Conservation (phyloP, 2,888 invertebrate genomes). For the Hyalella azteca region DNA sequence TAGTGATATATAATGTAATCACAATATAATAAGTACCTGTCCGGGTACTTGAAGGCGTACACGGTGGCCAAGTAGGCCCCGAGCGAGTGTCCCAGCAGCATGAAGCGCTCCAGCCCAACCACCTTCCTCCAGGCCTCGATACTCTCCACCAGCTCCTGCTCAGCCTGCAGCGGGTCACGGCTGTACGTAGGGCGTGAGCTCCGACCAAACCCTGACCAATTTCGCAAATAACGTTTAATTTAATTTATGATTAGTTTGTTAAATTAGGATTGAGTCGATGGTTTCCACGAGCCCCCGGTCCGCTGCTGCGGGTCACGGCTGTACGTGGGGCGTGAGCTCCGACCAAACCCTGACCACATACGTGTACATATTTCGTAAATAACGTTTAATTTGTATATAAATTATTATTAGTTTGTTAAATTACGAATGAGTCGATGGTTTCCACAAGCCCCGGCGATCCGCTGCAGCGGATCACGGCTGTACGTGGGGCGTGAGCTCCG, state of each 20-base stretch:
- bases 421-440: no score
- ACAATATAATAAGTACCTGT: no score
- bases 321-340: conserved; percentile 88
- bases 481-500: conserved; percentile 89
- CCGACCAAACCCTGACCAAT: conserved; percentile 80
- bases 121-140: conserved; percentile 94
- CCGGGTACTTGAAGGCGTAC: conserved; percentile 83
- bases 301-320: conserved; percentile 79
- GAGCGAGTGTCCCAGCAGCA: conserved; percentile 91
- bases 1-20: no score
- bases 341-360: conserved; percentile 93
- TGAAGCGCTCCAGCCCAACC: conserved; percentile 83
- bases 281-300: no score
- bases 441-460: no score
- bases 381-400: no score
- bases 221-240: not conserved
- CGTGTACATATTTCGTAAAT: no score
- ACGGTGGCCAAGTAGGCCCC: conserved; percentile 92
- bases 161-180: conserved; percentile 77
- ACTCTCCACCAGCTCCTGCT: conserved; percentile 85
- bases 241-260: no score
- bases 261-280: no score
- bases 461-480: conserved; percentile 75
- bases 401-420: no score
- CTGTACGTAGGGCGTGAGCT: conserved; percentile 88